A percentile compares a stretch with the other conserved stretches of the same genome.
phyloP scores from a whole-genome alignment of 2,797 vertebrate species.

The Hafferia zeledoni region DNA sequence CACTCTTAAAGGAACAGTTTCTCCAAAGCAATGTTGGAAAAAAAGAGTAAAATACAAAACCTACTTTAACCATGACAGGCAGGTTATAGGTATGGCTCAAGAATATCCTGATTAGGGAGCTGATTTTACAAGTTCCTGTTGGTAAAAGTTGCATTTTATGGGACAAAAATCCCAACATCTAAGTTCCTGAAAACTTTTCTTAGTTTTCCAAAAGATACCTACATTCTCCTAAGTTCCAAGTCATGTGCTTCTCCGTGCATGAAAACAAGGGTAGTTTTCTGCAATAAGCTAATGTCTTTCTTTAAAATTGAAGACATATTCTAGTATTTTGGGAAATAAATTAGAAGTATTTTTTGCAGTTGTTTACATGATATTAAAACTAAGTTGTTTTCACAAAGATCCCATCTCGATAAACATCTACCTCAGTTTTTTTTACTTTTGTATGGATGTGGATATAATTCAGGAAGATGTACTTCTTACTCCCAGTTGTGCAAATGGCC shows the following conservation, averaged over 20 bases:
- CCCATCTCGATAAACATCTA: background rate
- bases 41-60: background rate
- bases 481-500: background rate
- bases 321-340: background rate
- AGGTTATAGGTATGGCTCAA: background rate
- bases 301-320: background rate
- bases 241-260: accelerated
- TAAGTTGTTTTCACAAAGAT: background rate
- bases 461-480: background rate
- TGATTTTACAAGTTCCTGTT: background rate
- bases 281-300: accelerated
- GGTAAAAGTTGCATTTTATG: background rate
- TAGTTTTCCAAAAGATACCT: accelerated
- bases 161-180: background rate
- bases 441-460: background rate
- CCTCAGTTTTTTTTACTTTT: background rate
- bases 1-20: background rate
- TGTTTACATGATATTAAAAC: background rate
- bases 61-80: background rate
- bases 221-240: background rate
- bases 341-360: background rate
- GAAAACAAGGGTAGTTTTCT: background rate
- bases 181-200: background rate
- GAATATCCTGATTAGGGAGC: background rate
- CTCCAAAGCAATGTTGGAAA: background rate